These are phyloP conservation scores for Atrina japonica DNA, from an alignment of 2,888 invertebrate genomes.

Conservation along the genomic window DNA sequence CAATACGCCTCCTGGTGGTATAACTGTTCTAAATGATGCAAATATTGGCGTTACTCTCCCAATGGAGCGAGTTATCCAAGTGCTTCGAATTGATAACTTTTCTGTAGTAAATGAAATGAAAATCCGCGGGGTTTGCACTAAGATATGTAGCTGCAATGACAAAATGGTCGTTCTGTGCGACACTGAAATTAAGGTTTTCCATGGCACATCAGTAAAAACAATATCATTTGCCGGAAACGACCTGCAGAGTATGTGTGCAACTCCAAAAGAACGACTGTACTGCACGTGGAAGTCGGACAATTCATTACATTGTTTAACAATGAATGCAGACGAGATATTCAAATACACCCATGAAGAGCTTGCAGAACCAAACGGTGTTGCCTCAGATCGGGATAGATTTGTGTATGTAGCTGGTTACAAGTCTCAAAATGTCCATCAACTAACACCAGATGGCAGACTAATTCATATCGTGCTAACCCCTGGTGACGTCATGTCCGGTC, in stretches of 20 bases:
- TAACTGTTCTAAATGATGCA: not conserved
- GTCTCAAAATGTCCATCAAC: constrained; percentile 18
- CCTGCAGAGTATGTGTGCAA: not conserved
- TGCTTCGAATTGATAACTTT: constrained; percentile 1
- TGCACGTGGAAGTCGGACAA: constrained; percentile 3
- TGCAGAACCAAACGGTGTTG: constrained; percentile 7
- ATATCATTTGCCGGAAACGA: constrained; percentile 6
- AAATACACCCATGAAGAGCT: constrained; percentile 14
- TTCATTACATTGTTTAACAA: constrained; percentile 10
- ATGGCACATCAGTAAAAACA: constrained; percentile 15
- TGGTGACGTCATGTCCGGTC: constrained; percentile 24
- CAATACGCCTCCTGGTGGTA: constrained; percentile 1
- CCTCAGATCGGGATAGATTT: not conserved
- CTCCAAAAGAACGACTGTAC: constrained; percentile 15
- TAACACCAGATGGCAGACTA: constrained; percentile 9
- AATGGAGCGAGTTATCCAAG: constrained; percentile 6
- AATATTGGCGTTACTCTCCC: constrained; percentile 10
- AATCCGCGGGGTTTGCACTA: constrained; percentile 10
- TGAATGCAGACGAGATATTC: constrained; percentile 4
- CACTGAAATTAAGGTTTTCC: constrained; percentile 5
- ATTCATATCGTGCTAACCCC: constrained; percentile 1
- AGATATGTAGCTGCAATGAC: not conserved
- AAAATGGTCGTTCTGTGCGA: constrained; percentile 15
- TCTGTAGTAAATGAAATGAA: constrained; percentile 12
- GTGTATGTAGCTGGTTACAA: constrained; percentile 18